Percentiles rank a stretch among this genome's conserved stretches.
Conservation (phyloP, 2,888 invertebrate species). For the Clivina fossor region DNA sequence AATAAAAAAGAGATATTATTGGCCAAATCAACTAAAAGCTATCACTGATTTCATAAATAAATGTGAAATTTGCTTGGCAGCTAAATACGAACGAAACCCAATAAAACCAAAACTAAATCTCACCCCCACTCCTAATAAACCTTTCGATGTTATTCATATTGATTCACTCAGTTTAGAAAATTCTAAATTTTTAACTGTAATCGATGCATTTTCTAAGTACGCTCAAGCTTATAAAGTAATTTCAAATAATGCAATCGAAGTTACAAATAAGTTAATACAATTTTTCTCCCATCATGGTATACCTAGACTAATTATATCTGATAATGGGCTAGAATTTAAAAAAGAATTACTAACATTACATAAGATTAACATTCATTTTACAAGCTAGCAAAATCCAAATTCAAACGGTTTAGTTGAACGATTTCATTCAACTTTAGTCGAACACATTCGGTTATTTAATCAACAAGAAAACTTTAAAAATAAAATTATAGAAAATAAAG, state of each 20-base stretch:
- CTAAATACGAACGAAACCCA: constrained; percentile 37
- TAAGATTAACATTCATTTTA: constrained; percentile 38
- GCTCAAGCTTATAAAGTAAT: constrained; percentile 35
- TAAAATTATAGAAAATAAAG: constrained; percentile 20
- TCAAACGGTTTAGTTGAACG: constrained; percentile 38
- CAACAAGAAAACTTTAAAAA: constrained; percentile 24
- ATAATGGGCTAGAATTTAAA: constrained; percentile 38
- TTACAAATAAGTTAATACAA: constrained; percentile 34
- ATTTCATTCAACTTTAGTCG: constrained; percentile 38
- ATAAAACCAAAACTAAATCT: constrained; percentile 28
- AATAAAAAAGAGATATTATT: constrained; percentile 34
- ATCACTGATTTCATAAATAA: constrained; percentile 34
- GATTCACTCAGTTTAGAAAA: constrained; percentile 29
- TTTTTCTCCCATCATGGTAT: constrained; percentile 36
- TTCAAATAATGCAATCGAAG: constrained; percentile 32
- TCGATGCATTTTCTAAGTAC: constrained; percentile 39
- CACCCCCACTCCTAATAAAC: constrained; percentile 29
- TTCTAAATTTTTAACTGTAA: constrained; percentile 36
- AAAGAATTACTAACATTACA: constrained; percentile 36
- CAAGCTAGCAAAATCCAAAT: constrained; percentile 35
- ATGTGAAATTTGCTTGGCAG: constrained; percentile 35
- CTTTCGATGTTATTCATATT: constrained; percentile 33
- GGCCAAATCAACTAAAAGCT: constrained; percentile 34
- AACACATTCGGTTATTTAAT: constrained; percentile 29
- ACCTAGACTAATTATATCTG: constrained; percentile 36